Evolutionary conservation across 2,113 vertebrate species (phyloP), one percentile per base, ranked within the genome.

Genomic region (Plestiodon gilberti): DNA sequence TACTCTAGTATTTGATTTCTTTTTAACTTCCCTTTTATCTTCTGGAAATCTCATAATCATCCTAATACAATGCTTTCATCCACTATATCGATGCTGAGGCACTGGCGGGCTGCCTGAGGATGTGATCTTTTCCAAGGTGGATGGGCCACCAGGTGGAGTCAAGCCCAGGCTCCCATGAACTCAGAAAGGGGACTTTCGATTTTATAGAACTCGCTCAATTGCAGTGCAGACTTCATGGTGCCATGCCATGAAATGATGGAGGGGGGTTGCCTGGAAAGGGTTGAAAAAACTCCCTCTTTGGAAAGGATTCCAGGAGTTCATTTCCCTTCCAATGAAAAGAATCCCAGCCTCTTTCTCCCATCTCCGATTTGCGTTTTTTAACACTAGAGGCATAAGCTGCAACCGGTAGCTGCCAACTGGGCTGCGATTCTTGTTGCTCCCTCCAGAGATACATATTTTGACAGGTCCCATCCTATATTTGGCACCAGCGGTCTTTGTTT

Each of bases 391-490:
- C 92, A 92, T 77, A 94, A 88, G 59, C 78, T 90, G 73, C 70
- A 88, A 94, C 94, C 62, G 0, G 93, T 94, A 94, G 95, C 93
- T 96, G 95, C 95, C 95, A 96, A 93, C 80, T 93, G 93, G 95
- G 91, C 92, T 92, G 81, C 30, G 82, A 88, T 92, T 93, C 89
- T 81, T 86, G 82, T 30, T 90, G 88, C 79, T 92, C 92, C 92
- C 93, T 96, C 93, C 91, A 89, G 90, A 93, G 92, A 93, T 92
- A 88, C 82, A 79, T 90, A 89, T 74, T 95, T 93, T 95, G 95
- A 96, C 95, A 94, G 93, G 91, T 95, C 93, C 94, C 91, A 92
- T 94, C 93, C 91, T 95, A 82, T 0, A 0, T 94, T 93, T 96
- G 95, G 95, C 94, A 95, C 83, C 83, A 89, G 62, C 59, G 33